phyloP scores from a whole-genome alignment of 2,888 invertebrate species.

The Andrena trimmerana region DNA sequence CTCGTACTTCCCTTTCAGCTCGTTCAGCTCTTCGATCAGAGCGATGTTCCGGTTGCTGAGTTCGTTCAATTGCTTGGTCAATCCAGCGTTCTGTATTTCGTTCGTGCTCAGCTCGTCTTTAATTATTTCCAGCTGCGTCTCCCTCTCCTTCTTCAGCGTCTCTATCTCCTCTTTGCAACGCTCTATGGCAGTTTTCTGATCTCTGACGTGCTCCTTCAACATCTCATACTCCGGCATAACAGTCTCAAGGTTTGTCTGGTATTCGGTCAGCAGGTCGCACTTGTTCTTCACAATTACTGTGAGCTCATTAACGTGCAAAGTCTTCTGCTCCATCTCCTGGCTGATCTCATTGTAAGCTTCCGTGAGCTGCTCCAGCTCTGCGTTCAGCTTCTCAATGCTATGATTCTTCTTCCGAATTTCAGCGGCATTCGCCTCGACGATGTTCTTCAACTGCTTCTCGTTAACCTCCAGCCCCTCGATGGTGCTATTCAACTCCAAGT shows the following conservation, averaged over 20 bases:
- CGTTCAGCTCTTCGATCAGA: slow-evolving; percentile 85
- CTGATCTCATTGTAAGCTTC: slow-evolving; percentile 83
- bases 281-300: slow-evolving; percentile 77
- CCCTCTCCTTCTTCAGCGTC: slow-evolving; percentile 83
- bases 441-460: slow-evolving; percentile 82
- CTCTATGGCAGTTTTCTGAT: slow-evolving; percentile 71
- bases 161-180: slow-evolving; percentile 84
- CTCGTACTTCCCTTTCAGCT: slow-evolving; percentile 86
- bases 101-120: slow-evolving; percentile 76
- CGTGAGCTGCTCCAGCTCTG: slow-evolving; percentile 84
- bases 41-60: slow-evolving; percentile 85
- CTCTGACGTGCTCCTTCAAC: slow-evolving; percentile 74
- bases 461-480: slow-evolving; percentile 77
- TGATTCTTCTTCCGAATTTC: slow-evolving; percentile 82
- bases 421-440: slow-evolving; percentile 75
- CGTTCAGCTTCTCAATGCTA: slow-evolving; percentile 83
- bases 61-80: slow-evolving; percentile 82
- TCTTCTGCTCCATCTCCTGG: slow-evolving; percentile 82
- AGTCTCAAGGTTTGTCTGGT: slow-evolving; percentile 79
- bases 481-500: slow-evolving; percentile 73
- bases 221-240: slow-evolving; percentile 77
- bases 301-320: slow-evolving; percentile 82
- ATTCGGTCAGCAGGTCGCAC: slow-evolving; percentile 83
- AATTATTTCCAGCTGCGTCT: slow-evolving; percentile 72
- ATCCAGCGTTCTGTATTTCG: slow-evolving; percentile 77